A percentile compares a stretch with the other conserved stretches of the same genome.
Conservation (phyloP, 2,113 vertebrate species). For the Pluvianellus socialis region DNA sequence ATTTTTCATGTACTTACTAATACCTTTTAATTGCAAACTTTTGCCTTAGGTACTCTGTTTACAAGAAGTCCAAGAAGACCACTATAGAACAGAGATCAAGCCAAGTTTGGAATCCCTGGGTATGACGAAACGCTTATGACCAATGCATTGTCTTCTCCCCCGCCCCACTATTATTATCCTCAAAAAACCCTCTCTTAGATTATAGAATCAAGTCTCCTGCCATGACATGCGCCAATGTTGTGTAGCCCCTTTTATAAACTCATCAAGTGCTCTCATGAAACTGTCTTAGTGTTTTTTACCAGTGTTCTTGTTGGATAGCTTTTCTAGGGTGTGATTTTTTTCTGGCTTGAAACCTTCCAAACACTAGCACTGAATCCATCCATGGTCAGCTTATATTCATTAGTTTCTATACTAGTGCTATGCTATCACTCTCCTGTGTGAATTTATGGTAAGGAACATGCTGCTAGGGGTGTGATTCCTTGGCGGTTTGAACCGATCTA, state of each 20-base stretch:
- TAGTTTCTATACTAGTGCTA: neutral
- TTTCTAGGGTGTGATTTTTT: neutral
- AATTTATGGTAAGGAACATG: neutral
- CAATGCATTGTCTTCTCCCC: neutral
- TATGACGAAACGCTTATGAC: slow-evolving; percentile 58
- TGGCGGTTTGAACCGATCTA: neutral
- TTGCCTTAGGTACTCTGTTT: slow-evolving; percentile 90
- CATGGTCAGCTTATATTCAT: neutral
- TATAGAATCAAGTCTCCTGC: neutral
- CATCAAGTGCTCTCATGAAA: neutral
- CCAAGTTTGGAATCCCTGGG: slow-evolving; percentile 87
- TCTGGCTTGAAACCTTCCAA: neutral
- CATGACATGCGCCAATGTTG: neutral
- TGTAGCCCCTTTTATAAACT: neutral
- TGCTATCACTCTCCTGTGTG: neutral
- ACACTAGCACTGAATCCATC: neutral
- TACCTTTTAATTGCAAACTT: slow-evolving; percentile 37
- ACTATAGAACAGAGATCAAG: slow-evolving; percentile 88
- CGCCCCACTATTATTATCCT: neutral
- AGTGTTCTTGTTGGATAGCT: neutral
- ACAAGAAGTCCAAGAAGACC: slow-evolving; percentile 96
- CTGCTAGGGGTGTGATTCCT: neutral
- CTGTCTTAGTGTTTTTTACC: neutral
- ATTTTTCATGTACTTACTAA: neutral
- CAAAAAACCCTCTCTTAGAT: neutral